A percentile compares a stretch with the other conserved stretches of the same genome.
Conservation (phyloP, 2,888 invertebrate genomes). For the Deilephila elpenor region DNA sequence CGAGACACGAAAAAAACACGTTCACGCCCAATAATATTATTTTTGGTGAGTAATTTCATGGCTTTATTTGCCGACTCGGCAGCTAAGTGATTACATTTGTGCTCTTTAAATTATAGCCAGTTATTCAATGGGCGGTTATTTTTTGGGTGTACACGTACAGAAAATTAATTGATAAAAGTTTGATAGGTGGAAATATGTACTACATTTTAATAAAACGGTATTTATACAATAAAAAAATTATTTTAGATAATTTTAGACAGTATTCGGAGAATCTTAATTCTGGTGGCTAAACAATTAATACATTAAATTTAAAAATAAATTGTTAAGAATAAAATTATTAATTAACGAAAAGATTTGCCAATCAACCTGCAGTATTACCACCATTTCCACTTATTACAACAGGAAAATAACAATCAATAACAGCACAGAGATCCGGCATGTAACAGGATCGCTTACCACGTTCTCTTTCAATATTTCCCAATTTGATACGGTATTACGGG, state of each 20-base stretch:
- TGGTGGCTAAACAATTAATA: too few species aligned
- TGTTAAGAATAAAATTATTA: too few species aligned
- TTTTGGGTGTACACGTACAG: too few species aligned
- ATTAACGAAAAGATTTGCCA: too few species aligned
- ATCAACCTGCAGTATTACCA: too few species aligned
- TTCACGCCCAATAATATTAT: constrained; percentile 74
- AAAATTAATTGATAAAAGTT: too few species aligned
- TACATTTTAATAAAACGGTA: too few species aligned
- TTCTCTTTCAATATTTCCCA: constrained; percentile 82
- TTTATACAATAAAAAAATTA: too few species aligned
- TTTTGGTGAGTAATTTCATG: constrained; percentile 72
- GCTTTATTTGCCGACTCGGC: constrained; percentile 69
- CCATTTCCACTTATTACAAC: background rate
- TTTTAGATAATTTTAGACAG: too few species aligned
- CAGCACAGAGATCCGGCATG: constrained; percentile 48
- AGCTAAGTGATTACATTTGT: constrained; percentile 16
- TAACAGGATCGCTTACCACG: constrained; percentile 74
- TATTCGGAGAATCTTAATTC: too few species aligned
- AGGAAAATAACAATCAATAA: constrained; percentile 28
- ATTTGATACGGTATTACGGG: constrained; percentile 76
- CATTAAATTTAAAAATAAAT: too few species aligned
- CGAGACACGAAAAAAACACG: constrained; percentile 64
- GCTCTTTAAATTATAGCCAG: background rate
- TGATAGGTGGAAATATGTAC: too few species aligned
- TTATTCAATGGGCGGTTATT: background rate